phyloP scores from a whole-genome alignment of 2,797 vertebrate genomes.

The Diplodus sargus region DNA sequence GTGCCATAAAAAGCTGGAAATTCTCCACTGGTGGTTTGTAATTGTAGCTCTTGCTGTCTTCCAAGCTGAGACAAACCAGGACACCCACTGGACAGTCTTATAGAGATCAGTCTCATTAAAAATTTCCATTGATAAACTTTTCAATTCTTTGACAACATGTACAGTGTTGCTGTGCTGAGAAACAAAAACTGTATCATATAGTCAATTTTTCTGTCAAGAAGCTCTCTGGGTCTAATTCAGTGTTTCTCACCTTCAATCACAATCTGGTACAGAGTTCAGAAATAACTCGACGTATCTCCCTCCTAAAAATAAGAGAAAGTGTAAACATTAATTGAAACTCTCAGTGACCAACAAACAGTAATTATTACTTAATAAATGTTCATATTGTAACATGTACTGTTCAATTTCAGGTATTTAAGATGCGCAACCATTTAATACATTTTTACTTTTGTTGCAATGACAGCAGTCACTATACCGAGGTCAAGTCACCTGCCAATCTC shows the following conservation, averaged over 20 bases:
- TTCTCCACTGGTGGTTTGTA: not conserved
- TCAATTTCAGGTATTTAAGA: not conserved
- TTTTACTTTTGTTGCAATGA: not conserved
- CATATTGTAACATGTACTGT: not conserved
- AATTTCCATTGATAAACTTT: not conserved
- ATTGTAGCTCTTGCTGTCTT: not conserved
- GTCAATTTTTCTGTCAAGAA: not conserved
- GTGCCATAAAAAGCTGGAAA: slow-evolving; percentile 6
- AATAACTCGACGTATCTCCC: slow-evolving; percentile 90
- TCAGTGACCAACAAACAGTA: not conserved
- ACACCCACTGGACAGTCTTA: not conserved
- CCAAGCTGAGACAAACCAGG: not conserved
- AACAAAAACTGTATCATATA: not conserved
- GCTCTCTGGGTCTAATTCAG: not conserved
- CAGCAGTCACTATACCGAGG: too few species aligned
- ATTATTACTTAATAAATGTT: not conserved
- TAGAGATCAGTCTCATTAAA: not conserved
- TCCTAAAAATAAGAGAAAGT: slow-evolving; percentile 75
- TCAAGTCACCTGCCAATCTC: not conserved
- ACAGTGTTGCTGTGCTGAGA: not conserved
- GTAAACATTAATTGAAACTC: not conserved
- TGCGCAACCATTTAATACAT: not conserved
- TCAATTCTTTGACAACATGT: not conserved
- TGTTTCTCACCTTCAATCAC: slow-evolving; percentile 36
- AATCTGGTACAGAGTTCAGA: slow-evolving; percentile 83